Conservation (phyloP, 2,888 invertebrate genomes). For the Unio pictorum region DNA sequence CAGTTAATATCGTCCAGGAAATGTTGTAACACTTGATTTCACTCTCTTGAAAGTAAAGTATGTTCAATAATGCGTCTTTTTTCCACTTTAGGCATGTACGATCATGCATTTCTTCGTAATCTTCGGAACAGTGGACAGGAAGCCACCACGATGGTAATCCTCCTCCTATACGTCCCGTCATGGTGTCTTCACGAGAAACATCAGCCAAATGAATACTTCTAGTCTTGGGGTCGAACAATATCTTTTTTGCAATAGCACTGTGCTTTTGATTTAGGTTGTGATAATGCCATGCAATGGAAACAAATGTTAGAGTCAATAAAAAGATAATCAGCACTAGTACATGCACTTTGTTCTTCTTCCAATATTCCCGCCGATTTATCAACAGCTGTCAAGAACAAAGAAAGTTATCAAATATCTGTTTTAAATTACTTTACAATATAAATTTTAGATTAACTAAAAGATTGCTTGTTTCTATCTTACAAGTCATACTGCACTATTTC, state of each 20-base stretch:
- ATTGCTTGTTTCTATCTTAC: too few species aligned
- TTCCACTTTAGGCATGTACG: slow-evolving; percentile 59
- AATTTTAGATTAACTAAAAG: too few species aligned
- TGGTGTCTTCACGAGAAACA: slow-evolving; percentile 24
- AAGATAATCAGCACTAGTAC: slow-evolving; percentile 55
- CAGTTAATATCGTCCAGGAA: slow-evolving; percentile 83
- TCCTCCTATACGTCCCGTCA: slow-evolving; percentile 42
- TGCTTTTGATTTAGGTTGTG: slow-evolving; percentile 41
- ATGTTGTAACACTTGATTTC: slow-evolving; percentile 81
- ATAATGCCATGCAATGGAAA: slow-evolving; percentile 54
- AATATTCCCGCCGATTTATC: slow-evolving; percentile 31
- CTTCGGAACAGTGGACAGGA: slow-evolving; percentile 51
- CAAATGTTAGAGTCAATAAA: slow-evolving; percentile 44
- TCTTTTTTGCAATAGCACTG: slow-evolving; percentile 45
- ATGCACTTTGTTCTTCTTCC: slow-evolving; percentile 51
- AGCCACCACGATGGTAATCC: slow-evolving; percentile 55
- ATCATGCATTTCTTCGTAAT: slow-evolving; percentile 43
- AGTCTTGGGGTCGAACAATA: slow-evolving; percentile 51
- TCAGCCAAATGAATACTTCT: slow-evolving; percentile 37
- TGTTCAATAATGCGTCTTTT: slow-evolving; percentile 45
- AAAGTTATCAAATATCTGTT: too few species aligned
- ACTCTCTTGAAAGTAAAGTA: slow-evolving; percentile 37
- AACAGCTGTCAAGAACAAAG: slow-evolving; percentile 33
- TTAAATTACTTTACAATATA: too few species aligned
- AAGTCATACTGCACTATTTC: too few species aligned